Evolutionary conservation across 1,140 invertebrate species (phyloP).

Genomic region (Drosophila simulans): DNA sequence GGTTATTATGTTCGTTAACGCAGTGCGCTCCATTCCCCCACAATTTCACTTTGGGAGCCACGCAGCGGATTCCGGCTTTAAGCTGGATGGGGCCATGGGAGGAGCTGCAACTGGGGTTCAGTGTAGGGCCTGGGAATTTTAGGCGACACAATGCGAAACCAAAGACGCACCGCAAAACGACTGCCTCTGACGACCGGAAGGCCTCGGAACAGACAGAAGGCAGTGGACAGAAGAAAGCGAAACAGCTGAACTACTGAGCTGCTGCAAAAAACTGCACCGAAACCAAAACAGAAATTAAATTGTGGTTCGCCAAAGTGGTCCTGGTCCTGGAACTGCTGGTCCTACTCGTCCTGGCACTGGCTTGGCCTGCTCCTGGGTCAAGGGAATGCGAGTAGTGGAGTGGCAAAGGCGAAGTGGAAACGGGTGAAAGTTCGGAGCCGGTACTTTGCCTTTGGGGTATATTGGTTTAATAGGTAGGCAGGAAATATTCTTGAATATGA

Average conservation of each 20-base stretch:
- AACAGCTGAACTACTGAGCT: conserved; percentile 4
- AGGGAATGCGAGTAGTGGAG: conserved; percentile 15
- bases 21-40: conserved; percentile 11
- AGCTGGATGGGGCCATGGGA: not conserved
- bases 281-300: conserved; percentile 71
- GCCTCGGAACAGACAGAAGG: conserved; percentile 14
- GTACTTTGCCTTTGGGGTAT: not conserved
- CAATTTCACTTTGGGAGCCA: not conserved
- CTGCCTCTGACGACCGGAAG: conserved; percentile 45
- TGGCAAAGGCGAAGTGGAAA: conserved; percentile 17
- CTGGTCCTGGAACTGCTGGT: conserved; percentile 6
- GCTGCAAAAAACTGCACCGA: conserved; percentile 26
- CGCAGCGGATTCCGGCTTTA: not conserved
- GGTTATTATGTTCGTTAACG: conserved; percentile 67
- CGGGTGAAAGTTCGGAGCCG: conserved; percentile 3
- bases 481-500: too few species aligned
- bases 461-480: not conserved
- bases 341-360: not conserved
- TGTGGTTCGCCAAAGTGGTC: conserved; percentile 57
- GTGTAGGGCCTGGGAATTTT: conserved; percentile 5
- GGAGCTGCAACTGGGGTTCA: not conserved
- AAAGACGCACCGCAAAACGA: conserved; percentile 36
- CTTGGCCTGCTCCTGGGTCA: not conserved
- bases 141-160: conserved; percentile 52
- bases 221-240: not conserved